Evolutionary conservation across 1,140 invertebrate species (phyloP).

Genomic region (Popillia japonica): DNA sequence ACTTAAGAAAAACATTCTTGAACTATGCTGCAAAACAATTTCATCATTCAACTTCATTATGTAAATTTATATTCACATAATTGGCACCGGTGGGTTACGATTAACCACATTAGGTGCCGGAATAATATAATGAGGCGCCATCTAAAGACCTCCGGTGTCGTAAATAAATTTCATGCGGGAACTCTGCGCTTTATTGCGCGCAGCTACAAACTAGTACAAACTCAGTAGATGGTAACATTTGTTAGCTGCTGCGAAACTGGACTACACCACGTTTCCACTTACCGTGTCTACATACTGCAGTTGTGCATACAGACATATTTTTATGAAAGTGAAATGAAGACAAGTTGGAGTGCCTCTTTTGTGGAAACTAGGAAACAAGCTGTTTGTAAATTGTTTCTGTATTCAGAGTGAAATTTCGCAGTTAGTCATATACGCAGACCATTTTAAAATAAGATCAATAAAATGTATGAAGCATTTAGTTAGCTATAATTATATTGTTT

Average conservation of each 20-base stretch:
- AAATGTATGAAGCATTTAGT: no score
- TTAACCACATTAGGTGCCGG: conserved; percentile 25
- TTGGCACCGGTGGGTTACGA: conserved; percentile 9
- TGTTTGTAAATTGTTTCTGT: no score
- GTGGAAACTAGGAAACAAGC: no score
- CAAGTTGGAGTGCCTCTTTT: no score
- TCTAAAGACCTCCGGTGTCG: conserved; percentile 13
- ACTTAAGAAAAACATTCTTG: no score
- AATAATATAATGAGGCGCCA: conserved; percentile 33
- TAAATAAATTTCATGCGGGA: conserved; percentile 32
- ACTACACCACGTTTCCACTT: not conserved
- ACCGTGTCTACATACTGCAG: not conserved
- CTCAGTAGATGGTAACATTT: not conserved
- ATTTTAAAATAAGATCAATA: no score
- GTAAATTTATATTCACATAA: conserved; percentile 16
- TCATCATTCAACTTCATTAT: conserved; percentile 9
- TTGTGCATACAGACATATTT: no score
- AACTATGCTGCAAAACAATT: not conserved
- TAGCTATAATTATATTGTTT: no score
- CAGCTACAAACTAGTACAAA: conserved; percentile 3
- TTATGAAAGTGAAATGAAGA: not conserved
- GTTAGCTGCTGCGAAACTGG: not conserved
- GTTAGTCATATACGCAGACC: no score
- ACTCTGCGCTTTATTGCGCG: not conserved
- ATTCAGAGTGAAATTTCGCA: no score